phyloP scores from a whole-genome alignment of 2,113 vertebrate genomes.

The Pao palembangensis region DNA sequence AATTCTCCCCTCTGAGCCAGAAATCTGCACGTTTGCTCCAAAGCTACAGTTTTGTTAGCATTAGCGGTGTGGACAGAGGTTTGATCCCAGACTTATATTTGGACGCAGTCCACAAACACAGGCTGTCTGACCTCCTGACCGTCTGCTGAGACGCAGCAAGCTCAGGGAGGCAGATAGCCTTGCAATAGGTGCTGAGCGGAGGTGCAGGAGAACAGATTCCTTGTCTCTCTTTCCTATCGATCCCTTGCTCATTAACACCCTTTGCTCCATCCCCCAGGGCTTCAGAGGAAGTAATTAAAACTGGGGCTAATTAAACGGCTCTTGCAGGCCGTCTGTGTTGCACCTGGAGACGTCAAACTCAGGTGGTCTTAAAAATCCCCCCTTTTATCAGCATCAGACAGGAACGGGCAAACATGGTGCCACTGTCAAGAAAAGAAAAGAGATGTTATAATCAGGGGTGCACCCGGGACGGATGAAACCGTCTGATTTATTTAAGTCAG shows the following conservation, averaged over 20 bases:
- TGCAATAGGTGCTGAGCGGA: constrained; percentile 23
- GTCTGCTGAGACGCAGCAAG: constrained; percentile 15
- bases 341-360: constrained; percentile 35
- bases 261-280: constrained; percentile 57
- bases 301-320: constrained; percentile 63
- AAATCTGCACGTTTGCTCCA: neutral
- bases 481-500: neutral
- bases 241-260: constrained; percentile 68
- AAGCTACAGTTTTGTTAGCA: neutral
- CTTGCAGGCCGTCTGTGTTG: constrained; percentile 22
- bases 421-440: constrained; percentile 9
- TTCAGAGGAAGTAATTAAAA: constrained; percentile 67
- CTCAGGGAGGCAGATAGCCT: constrained; percentile 34
- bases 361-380: constrained; percentile 7
- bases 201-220: constrained; percentile 42
- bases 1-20: neutral
- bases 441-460: constrained; percentile 7
- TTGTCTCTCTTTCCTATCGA: constrained; percentile 59
- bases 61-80: neutral
- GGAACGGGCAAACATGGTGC: too few relatives aligned
- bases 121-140: constrained; percentile 26
- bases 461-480: too few relatives aligned
- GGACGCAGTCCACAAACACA: neutral
- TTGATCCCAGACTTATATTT: neutral
- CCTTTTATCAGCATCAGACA: neutral